A percentile compares a stretch with the other conserved stretches of the same genome.
Evolutionary conservation across 2,797 vertebrate species (phyloP).

Genomic region (Argentina silus): DNA sequence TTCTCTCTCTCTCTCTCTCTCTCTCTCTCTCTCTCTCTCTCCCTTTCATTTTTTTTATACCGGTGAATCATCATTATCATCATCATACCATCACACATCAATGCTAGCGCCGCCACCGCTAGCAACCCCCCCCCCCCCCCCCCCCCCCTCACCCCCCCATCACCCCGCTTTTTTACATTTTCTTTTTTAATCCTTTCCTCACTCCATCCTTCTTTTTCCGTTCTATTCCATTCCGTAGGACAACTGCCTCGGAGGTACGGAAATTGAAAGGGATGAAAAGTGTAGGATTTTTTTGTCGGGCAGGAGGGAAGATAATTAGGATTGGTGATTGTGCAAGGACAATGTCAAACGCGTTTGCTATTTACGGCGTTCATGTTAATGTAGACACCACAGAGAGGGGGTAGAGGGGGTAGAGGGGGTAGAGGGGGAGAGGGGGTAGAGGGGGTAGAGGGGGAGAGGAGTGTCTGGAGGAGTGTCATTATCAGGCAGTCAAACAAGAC

Average conservation of each 20-base stretch:
- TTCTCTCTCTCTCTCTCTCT: conserved; percentile 46
- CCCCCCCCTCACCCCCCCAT: no score
- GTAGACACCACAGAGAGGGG: not conserved
- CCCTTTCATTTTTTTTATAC: no score
- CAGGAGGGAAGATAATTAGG: conserved; percentile 45
- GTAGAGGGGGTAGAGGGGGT: no score
- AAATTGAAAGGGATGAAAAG: conserved; percentile 44
- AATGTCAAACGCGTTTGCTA: conserved; percentile 44
- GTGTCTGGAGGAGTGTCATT: no score
- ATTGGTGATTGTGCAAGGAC: conserved; percentile 43
- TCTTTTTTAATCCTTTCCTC: not conserved
- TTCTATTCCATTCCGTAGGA: conserved; percentile 53
- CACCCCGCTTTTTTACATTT: not conserved
- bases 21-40: not conserved
- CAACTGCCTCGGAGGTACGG: conserved; percentile 54
- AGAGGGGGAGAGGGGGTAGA: not conserved
- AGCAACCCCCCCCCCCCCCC: no score
- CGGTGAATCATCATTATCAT: not conserved
- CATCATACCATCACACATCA: not conserved
- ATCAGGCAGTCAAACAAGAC: no score
- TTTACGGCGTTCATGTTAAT: conserved; percentile 22
- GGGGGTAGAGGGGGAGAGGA: no score
- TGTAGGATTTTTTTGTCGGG: not conserved
- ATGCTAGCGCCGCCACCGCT: no score
- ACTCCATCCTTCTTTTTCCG: conserved; percentile 19